phyloP scores from a whole-genome alignment of 2,797 vertebrate genomes.

The Poecilia wingei region DNA sequence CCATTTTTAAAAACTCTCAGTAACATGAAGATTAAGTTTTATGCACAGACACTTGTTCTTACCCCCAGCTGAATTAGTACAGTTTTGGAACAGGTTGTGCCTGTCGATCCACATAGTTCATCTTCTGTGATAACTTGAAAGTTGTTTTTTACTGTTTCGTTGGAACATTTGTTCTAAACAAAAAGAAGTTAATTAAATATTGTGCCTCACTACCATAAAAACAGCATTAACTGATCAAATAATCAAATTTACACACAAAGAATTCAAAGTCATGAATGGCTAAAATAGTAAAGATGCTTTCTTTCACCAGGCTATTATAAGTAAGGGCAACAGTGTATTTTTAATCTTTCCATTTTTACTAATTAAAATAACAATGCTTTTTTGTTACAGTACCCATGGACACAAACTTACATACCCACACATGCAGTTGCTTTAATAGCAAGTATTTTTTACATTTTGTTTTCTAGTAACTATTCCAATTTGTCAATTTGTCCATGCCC shows the following conservation, averaged over 20 bases:
- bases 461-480: neutral
- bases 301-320: no score
- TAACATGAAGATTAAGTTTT: no score
- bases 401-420: no score
- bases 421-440: neutral
- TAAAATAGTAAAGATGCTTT: neutral
- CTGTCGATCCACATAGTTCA: constrained; percentile 90
- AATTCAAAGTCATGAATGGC: neutral
- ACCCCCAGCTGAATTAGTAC: constrained; percentile 90
- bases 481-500: neutral
- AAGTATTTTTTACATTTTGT: neutral
- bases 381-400: no score
- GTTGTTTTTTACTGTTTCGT: constrained; percentile 65
- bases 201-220: neutral
- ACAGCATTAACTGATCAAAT: neutral
- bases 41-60: constrained; percentile 42
- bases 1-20: neutral
- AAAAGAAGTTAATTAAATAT: constrained; percentile 8
- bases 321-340: no score
- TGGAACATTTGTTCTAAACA: constrained; percentile 87
- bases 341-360: no score
- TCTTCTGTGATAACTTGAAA: constrained; percentile 92
- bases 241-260: neutral
- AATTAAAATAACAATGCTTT: neutral
- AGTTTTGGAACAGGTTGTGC: constrained; percentile 92